Evolutionary conservation across 2,797 vertebrate species (phyloP), one percentile per base, ranked within the genome.

Genomic region (Masticophis lateralis): DNA sequence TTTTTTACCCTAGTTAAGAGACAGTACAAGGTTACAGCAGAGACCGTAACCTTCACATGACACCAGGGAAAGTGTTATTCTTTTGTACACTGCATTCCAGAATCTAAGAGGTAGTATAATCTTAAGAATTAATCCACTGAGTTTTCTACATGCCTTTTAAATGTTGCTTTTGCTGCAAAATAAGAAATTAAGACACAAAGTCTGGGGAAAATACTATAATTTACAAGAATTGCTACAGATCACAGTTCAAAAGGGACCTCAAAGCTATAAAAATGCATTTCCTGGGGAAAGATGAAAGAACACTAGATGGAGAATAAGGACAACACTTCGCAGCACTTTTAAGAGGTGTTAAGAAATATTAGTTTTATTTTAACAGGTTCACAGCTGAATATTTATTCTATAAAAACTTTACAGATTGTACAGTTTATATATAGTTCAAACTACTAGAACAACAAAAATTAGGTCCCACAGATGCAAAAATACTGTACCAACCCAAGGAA

Each of bases 351-450:
- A 98, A 98, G 98, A 98, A 98, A 98, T 98, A 98, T 98, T 98
- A 98, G 98, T 98, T 98, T 98, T 98, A 98, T 98, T 98, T 97
- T 98, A 98, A 98, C 98, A 98, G 98, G 98, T 98, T 98, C 98
- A 98, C 98, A 98, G 98, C 98, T 98, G 98, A 98, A 98, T 98
- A 98, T 98, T 98, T 98, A 98, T 98, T 98, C 98, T 98, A 98
- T 98, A 98, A 98, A 98, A 98, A 98, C 98, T 98, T 98, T 98
- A 98, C 98, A 98, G 98, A 98, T 98, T 98, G 98, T 98, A 98
- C 98, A 98, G 97, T 98, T 98, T 98, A 98, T 98, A 98, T 98
- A 98, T 98, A 98, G 96, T 97, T 97, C 97, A 98, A 97, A 98
- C 98, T 98, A 98, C 98, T 95, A 97, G 97, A 98, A 98, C 98